Conservation (phyloP, 2,888 invertebrate species). For the Acronicta psi region DNA sequence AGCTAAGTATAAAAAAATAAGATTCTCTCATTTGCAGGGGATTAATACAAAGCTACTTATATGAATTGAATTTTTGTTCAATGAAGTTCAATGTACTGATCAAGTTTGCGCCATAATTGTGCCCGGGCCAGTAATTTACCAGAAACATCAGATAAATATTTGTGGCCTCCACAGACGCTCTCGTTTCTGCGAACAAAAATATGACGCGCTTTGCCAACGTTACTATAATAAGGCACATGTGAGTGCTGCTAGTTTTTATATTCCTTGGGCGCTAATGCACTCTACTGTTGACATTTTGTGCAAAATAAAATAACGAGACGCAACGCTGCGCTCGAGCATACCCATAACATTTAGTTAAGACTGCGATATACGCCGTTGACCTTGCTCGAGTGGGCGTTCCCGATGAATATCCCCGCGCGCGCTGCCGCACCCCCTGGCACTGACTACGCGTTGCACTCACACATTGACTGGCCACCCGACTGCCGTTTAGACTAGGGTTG, state of each 20-base stretch:
- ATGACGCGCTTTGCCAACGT: constrained; percentile 60
- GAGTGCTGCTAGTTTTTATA: constrained; percentile 42
- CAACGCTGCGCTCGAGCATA: constrained; percentile 5
- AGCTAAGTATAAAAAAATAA: constrained; percentile 19
- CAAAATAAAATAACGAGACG: constrained; percentile 40
- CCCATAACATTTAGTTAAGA: constrained; percentile 17
- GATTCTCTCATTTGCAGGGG: constrained; percentile 17
- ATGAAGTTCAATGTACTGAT: constrained; percentile 71
- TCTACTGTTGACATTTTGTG: constrained; percentile 50
- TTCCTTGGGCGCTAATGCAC: constrained; percentile 38
- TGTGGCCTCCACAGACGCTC: constrained; percentile 60
- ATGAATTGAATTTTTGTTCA: constrained; percentile 19
- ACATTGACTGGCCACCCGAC: too few species aligned
- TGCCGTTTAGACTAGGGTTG: too few species aligned
- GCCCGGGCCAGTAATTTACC: constrained; percentile 64
- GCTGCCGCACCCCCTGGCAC: too few species aligned
- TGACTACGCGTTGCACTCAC: too few species aligned
- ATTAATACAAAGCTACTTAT: constrained; percentile 32
- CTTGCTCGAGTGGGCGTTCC: too few species aligned
- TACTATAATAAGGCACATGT: constrained; percentile 35
- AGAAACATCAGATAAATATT: constrained; percentile 78
- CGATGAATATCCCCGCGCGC: too few species aligned
- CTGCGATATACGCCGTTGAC: too few species aligned
- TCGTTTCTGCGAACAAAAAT: constrained; percentile 57
- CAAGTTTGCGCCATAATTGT: constrained; percentile 63